These are phyloP conservation scores for Scortum barcoo DNA, from an alignment of 2,113 vertebrate genomes.

Conservation along the genomic window DNA sequence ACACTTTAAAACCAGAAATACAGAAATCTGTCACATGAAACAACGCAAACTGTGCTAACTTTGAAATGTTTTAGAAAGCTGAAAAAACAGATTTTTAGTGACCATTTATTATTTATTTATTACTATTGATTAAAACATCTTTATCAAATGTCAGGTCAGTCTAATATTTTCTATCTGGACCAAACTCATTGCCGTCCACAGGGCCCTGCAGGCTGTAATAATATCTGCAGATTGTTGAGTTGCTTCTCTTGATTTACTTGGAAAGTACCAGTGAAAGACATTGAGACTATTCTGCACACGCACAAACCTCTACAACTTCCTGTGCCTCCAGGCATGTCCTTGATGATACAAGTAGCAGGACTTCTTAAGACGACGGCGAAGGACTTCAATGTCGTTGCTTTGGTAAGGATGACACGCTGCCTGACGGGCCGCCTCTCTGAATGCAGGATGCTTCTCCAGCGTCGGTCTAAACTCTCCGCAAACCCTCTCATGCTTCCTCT, in stretches of 20 bases:
- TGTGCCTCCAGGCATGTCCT: constrained; percentile 88
- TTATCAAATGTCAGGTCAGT: background rate
- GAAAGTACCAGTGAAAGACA: constrained; percentile 2
- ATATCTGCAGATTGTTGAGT: background rate
- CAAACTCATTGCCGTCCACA: background rate
- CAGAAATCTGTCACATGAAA: too few species aligned
- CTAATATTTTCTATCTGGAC: background rate
- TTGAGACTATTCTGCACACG: constrained; percentile 58
- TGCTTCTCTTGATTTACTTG: background rate
- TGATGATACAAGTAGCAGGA: constrained; percentile 93
- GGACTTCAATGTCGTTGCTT: constrained; percentile 89
- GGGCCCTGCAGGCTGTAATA: too few species aligned
- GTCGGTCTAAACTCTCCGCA: constrained; percentile 7
- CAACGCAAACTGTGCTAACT: too few species aligned
- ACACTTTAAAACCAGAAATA: too few species aligned
- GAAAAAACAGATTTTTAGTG: background rate
- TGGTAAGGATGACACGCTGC: constrained; percentile 85
- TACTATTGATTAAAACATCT: background rate
- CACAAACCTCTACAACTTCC: constrained; percentile 67
- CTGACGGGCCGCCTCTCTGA: constrained; percentile 25
- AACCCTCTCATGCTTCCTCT: background rate
- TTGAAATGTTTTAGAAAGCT: too few species aligned
- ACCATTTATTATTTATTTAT: background rate
- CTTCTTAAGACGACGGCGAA: constrained; percentile 91
- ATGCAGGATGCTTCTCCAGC: background rate